Evolutionary conservation across 2,113 vertebrate genomes (phyloP).

Genomic region (Tauraco erythrolophus): DNA sequence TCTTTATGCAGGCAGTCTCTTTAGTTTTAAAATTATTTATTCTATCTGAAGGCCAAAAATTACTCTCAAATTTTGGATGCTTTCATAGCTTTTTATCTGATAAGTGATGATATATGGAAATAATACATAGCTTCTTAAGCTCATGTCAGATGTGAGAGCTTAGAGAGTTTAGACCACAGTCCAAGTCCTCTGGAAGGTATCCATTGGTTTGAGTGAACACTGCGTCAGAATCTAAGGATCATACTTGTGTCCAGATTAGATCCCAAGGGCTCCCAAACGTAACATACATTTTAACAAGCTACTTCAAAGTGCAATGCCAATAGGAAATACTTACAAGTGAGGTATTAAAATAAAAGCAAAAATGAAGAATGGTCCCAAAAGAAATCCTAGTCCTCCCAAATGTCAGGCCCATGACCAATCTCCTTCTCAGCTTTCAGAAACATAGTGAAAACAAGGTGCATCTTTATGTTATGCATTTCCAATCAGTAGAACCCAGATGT

Average conservation of each 20-base stretch:
- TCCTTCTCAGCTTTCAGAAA: background rate
- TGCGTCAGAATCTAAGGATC: background rate
- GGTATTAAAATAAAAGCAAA: background rate
- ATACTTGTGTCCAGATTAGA: background rate
- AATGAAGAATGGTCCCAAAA: background rate
- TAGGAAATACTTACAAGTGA: background rate
- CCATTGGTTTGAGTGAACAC: background rate
- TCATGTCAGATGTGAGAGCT: background rate
- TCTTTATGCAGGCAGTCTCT: background rate
- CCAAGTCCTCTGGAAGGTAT: background rate
- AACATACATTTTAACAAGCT: background rate
- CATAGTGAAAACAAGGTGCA: background rate
- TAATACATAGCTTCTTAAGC: background rate
- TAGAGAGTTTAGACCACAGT: background rate
- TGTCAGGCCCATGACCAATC: background rate
- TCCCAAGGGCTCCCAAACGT: background rate
- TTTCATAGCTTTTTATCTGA: background rate
- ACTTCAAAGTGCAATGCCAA: background rate
- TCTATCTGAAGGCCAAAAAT: background rate
- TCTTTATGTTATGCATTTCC: background rate
- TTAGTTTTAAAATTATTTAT: background rate
- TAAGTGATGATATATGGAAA: background rate
- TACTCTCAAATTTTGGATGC: background rate
- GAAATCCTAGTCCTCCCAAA: background rate
- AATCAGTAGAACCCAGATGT: background rate